Evolutionary conservation across 2,888 invertebrate species (phyloP), one percentile per base, ranked within the genome.

Genomic region (Glaucopsyche alexis): DNA sequence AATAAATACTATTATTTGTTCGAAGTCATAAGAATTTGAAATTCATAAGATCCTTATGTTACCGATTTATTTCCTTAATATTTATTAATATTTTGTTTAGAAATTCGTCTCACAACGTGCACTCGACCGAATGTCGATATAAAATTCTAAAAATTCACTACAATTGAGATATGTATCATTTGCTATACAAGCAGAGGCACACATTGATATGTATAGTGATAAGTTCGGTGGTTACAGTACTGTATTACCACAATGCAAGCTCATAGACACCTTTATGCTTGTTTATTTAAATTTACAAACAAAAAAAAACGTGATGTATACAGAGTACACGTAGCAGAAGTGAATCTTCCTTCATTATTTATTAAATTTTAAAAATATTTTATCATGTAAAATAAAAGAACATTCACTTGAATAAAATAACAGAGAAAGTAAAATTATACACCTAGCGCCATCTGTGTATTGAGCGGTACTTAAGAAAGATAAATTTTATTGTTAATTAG

Each of bases 171-270:
- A 92, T 91, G 90, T 91, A 86, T 86, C 82, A 83, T 84, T 89
- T 87, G 87, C 91, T 91, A 90, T 90, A 83, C 76, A 91, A 91
- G 92, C 91, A 87, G 90, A 93, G 92, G 92, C 92, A 93, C 92
- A 92, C 90, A 82, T 90, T 90, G 92, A 93, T 93, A 93, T 93
- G 92, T 91, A 87, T 87, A 84, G 87, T 89, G 88, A 85, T 85
- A 81, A 29, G 50, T 67, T 45, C 55, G 40, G 5, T 45, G 19
- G 45, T 6, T 49, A 65, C 72, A 72, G 14, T 72, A 67, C 67
- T 72, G 72, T 55, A 72, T 72, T n/a, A 49, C 13, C 49, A 29
- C 29, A 40, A n/a, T 2, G 13, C n/a, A 42, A 55, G 38, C 45
- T 55, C 55, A 40, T 11, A 8, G n/a, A 14, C n/a, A 50, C 50